Conservation (phyloP, 2,888 invertebrate genomes). For the Diplazon laetatorius region DNA sequence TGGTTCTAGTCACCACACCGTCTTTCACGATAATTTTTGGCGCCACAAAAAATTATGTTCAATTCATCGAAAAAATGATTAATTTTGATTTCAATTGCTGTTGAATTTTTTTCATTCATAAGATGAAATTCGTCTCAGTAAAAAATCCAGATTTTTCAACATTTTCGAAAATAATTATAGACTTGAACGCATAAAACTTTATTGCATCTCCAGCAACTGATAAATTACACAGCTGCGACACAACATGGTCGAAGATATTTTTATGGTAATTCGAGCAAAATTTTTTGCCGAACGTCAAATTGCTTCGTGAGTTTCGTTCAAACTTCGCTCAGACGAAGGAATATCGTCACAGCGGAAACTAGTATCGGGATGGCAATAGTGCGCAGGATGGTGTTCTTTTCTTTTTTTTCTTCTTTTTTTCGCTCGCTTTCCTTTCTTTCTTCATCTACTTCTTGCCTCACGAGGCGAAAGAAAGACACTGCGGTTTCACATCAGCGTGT, state of each 20-base stretch:
- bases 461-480: slow-evolving; percentile 41
- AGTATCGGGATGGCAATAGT: slow-evolving; percentile 16
- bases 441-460: slow-evolving; percentile 23
- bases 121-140: too few relatives aligned
- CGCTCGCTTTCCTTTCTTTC: slow-evolving; percentile 6
- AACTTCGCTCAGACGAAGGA: slow-evolving; percentile 50
- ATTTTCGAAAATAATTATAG: slow-evolving; percentile 8
- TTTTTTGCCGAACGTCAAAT: slow-evolving; percentile 54
- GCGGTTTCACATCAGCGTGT: slow-evolving; percentile 23
- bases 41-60: too few relatives aligned
- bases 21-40: too few relatives aligned
- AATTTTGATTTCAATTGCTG: too few relatives aligned
- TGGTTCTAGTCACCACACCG: too few relatives aligned
- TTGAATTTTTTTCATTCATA: too few relatives aligned
- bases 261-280: slow-evolving; percentile 59
- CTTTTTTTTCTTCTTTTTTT: slow-evolving; percentile 2
- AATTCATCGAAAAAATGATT: too few relatives aligned
- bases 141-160: too few relatives aligned
- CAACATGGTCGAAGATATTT: slow-evolving; percentile 41
- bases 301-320: slow-evolving; percentile 49
- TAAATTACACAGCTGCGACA: slow-evolving; percentile 28
- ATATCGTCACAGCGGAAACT: slow-evolving; percentile 27
- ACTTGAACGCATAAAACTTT: slow-evolving; percentile 1
- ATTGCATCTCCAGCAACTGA: slow-evolving; percentile 5
- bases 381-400: slow-evolving; percentile 12